These are phyloP conservation scores for Heliconius melpomene DNA, from an alignment of 1,140 invertebrate species.

Conservation along the genomic window DNA sequence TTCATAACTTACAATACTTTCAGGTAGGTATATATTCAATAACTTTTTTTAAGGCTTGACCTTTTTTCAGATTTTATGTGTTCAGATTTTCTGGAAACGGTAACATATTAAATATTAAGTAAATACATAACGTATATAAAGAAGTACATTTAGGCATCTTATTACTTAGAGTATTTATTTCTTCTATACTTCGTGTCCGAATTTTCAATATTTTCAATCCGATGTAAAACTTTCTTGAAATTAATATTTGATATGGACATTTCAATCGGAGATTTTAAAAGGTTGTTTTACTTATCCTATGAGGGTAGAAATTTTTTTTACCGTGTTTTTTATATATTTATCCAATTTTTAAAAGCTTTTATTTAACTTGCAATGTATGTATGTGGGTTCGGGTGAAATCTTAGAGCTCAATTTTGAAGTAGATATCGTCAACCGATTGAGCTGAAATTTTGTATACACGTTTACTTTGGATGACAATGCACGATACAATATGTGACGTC, in stretches of 20 bases:
- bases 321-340: too few relatives aligned
- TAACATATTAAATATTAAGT: not conserved
- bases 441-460: too few relatives aligned
- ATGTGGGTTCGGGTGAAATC: too few relatives aligned
- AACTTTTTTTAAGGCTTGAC: constrained; percentile 24
- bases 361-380: too few relatives aligned
- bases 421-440: too few relatives aligned
- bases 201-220: constrained; percentile 1
- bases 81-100: constrained; percentile 14
- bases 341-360: too few relatives aligned
- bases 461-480: too few relatives aligned
- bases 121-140: not conserved
- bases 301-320: not conserved
- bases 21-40: constrained; percentile 6
- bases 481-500: too few relatives aligned
- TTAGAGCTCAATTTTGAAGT: too few relatives aligned
- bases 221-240: constrained; percentile 4
- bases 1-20: constrained; percentile 19
- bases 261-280: constrained; percentile 7
- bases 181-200: not conserved
- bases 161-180: constrained; percentile 14
- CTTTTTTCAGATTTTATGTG: constrained; percentile 14
- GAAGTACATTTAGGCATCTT: not conserved
- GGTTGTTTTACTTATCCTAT: not conserved
- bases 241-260: constrained; percentile 6